A percentile compares a stretch with the other conserved stretches of the same genome.
These are phyloP conservation scores for Coendou prehensilis DNA, from an alignment of 2,797 vertebrate species.

Conservation along the genomic window DNA sequence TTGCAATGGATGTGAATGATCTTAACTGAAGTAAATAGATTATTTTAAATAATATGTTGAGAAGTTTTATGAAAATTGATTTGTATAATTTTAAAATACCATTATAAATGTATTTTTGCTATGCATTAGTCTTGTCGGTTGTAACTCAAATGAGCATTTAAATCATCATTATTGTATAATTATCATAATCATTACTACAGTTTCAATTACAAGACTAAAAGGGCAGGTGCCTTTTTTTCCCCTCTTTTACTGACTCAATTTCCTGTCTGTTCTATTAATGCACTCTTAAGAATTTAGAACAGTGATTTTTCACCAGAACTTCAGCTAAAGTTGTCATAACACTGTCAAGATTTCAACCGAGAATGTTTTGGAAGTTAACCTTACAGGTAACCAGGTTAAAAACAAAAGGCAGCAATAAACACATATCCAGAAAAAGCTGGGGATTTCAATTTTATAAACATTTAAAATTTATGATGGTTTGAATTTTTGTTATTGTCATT, in stretches of 20 bases:
- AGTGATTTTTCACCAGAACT: background rate
- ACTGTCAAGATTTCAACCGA: background rate
- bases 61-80: background rate
- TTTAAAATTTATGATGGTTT: background rate
- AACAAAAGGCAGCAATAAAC: background rate
- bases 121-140: background rate
- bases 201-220: slow-evolving; percentile 44
- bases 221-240: background rate
- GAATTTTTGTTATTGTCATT: background rate
- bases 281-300: slow-evolving; percentile 1
- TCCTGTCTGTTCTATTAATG: background rate
- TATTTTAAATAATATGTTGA: slow-evolving; percentile 48
- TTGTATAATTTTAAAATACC: slow-evolving; percentile 51
- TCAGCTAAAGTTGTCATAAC: background rate
- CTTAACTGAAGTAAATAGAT: background rate
- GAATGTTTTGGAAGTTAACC: background rate
- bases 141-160: slow-evolving; percentile 39
- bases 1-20: background rate
- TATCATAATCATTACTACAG: slow-evolving; percentile 23
- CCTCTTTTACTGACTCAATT: slow-evolving; percentile 14
- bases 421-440: background rate
- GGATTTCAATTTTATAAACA: background rate
- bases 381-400: slow-evolving; percentile 8
- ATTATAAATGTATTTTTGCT: slow-evolving; percentile 40
- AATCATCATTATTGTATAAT: slow-evolving; percentile 46